phyloP scores from a whole-genome alignment of 2,888 invertebrate genomes.

The Xylota segnis region DNA sequence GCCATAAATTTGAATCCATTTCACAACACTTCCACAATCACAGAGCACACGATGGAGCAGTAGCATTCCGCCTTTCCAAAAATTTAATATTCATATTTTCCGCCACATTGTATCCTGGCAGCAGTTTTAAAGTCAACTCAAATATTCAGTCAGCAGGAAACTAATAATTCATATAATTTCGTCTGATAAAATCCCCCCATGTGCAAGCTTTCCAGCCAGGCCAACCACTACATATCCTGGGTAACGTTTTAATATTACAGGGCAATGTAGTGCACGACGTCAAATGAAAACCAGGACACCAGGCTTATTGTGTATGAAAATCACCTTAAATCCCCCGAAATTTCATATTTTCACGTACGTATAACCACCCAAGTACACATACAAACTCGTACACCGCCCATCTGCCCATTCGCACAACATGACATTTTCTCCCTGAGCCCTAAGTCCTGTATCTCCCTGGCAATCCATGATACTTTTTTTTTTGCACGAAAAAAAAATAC shows the following conservation, averaged over 20 bases:
- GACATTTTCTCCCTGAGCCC: not conserved
- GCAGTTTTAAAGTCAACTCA: slow-evolving; percentile 22
- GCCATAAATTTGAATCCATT: not conserved
- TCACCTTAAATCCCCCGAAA: slow-evolving; percentile 55
- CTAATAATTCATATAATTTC: slow-evolving; percentile 55
- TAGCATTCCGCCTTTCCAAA: not conserved
- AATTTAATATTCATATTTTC: slow-evolving; percentile 2
- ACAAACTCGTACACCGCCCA: not conserved
- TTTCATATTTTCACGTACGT: slow-evolving; percentile 55
- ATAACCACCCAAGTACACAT: not conserved
- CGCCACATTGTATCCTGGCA: not conserved
- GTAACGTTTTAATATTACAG: slow-evolving; percentile 31
- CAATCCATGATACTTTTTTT: slow-evolving; percentile 38
- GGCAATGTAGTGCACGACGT: slow-evolving; percentile 46
- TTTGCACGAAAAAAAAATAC: slow-evolving; percentile 25
- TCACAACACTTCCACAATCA: not conserved
- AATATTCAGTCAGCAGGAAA: slow-evolving; percentile 43
- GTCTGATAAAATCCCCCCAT: slow-evolving; percentile 52
- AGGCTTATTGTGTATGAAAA: slow-evolving; percentile 37
- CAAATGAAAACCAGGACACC: slow-evolving; percentile 68
- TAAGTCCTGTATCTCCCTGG: slow-evolving; percentile 22
- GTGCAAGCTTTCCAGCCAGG: not conserved
- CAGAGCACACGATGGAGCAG: not conserved
- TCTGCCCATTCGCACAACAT: not conserved
- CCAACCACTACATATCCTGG: slow-evolving; percentile 28